A percentile compares a stretch with the other conserved stretches of the same genome.
These are phyloP conservation scores for Cheilinus undulatus DNA, from an alignment of 2,113 vertebrate species.

Conservation along the genomic window DNA sequence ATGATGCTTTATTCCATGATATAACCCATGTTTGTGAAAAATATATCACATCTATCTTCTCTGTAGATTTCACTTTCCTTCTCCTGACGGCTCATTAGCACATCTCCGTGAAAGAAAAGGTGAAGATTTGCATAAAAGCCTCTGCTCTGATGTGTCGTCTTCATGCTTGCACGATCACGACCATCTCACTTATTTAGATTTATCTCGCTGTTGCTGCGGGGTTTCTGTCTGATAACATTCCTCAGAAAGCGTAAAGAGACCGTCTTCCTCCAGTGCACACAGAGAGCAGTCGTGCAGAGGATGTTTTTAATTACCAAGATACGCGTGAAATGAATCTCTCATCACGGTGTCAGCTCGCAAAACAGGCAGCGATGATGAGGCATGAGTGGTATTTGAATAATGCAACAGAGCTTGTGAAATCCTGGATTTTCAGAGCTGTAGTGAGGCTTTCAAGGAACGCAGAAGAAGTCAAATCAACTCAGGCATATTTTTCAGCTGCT, in stretches of 20 bases:
- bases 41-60: background rate
- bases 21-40: slow-evolving; percentile 2
- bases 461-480: background rate
- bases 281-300: background rate
- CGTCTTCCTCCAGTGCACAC: slow-evolving; percentile 7
- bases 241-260: slow-evolving; percentile 2
- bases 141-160: slow-evolving; percentile 19
- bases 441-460: slow-evolving; percentile 19
- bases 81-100: slow-evolving; percentile 41
- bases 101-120: background rate
- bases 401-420: background rate
- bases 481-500: too few relatives aligned
- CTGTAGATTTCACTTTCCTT: slow-evolving; percentile 10
- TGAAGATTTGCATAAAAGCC: slow-evolving; percentile 16
- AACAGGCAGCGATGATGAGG: slow-evolving; percentile 14
- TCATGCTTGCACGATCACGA: slow-evolving; percentile 11
- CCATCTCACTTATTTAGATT: slow-evolving; percentile 6
- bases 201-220: slow-evolving; percentile 12
- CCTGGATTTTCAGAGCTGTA: slow-evolving; percentile 18
- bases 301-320: slow-evolving; percentile 40
- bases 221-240: slow-evolving; percentile 7
- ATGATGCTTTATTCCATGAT: background rate
- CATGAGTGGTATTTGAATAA: slow-evolving; percentile 31
- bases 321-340: slow-evolving; percentile 31
- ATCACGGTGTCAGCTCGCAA: slow-evolving; percentile 24